Percentiles rank a stretch among this genome's conserved stretches.
phyloP scores from a whole-genome alignment of 2,113 vertebrate genomes.

The Phasianus colchicus region DNA sequence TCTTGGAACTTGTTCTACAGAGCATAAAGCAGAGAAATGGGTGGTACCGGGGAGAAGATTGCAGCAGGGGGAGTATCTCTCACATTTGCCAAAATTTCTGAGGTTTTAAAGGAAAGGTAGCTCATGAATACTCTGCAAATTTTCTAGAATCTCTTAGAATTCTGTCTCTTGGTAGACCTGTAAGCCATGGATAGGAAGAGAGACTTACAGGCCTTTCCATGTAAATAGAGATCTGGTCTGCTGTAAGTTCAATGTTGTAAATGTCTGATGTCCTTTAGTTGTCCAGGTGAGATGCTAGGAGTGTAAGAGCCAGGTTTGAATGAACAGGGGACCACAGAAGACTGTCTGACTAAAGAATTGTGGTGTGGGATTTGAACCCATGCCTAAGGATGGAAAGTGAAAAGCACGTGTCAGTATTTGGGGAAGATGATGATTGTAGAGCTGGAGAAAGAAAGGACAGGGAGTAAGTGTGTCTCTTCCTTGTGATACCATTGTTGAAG shows the following conservation, averaged over 20 bases:
- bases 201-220: neutral
- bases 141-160: neutral
- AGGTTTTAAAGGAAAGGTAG: neutral
- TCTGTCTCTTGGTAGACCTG: neutral
- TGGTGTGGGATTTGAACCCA: neutral
- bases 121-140: neutral
- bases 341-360: neutral
- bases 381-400: neutral
- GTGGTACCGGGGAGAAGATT: neutral
- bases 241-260: neutral
- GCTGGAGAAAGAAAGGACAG: neutral
- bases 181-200: neutral
- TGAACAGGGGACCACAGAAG: neutral
- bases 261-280: neutral
- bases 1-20: neutral
- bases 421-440: neutral
- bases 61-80: neutral
- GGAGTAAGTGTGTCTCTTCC: no score
- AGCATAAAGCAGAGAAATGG: neutral
- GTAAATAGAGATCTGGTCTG: neutral
- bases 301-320: neutral
- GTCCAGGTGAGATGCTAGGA: neutral
- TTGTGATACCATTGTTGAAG: neutral
- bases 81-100: neutral
- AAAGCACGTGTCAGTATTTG: fast-evolving